Percentiles rank a stretch among this genome's conserved stretches.
These are phyloP conservation scores for Empidonax alnorum DNA, from an alignment of 2,113 vertebrate species.

Conservation along the genomic window DNA sequence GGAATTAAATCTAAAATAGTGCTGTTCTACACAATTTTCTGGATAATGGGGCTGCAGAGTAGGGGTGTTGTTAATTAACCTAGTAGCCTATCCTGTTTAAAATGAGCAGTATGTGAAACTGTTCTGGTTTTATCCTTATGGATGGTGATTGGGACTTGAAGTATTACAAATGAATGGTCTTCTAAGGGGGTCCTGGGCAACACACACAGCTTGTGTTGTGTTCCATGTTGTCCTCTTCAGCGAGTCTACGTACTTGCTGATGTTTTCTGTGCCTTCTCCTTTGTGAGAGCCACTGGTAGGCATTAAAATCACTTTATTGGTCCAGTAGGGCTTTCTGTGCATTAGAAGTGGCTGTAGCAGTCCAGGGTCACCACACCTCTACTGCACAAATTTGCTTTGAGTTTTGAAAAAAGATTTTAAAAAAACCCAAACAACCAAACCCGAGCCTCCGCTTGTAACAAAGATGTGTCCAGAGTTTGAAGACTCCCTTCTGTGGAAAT, in stretches of 20 bases:
- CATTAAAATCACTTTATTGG: constrained; percentile 24
- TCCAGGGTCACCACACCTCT: not conserved
- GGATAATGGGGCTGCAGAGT: constrained; percentile 31
- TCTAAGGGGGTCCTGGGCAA: constrained; percentile 31
- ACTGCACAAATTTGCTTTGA: constrained; percentile 30
- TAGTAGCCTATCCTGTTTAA: constrained; percentile 44
- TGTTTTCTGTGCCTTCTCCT: constrained; percentile 66
- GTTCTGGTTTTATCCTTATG: constrained; percentile 6
- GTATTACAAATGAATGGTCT: not conserved
- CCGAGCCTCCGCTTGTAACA: not conserved
- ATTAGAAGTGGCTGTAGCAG: constrained; percentile 26
- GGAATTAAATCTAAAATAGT: constrained; percentile 5
- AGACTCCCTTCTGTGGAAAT: constrained; percentile 69
- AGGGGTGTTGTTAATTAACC: constrained; percentile 7
- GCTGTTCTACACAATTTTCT: constrained; percentile 59
- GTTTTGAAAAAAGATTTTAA: constrained; percentile 55
- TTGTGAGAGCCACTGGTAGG: constrained; percentile 55
- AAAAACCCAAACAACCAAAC: not conserved
- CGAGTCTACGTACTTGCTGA: constrained; percentile 70
- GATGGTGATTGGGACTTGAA: constrained; percentile 39
- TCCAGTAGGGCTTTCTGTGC: constrained; percentile 29
- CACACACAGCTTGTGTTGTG: not conserved
- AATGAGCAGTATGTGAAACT: constrained; percentile 38
- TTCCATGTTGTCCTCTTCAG: constrained; percentile 50
- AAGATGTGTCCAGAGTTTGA: constrained; percentile 66